Conservation (phyloP, 2,888 invertebrate genomes). For the Leucophenga maculata region DNA sequence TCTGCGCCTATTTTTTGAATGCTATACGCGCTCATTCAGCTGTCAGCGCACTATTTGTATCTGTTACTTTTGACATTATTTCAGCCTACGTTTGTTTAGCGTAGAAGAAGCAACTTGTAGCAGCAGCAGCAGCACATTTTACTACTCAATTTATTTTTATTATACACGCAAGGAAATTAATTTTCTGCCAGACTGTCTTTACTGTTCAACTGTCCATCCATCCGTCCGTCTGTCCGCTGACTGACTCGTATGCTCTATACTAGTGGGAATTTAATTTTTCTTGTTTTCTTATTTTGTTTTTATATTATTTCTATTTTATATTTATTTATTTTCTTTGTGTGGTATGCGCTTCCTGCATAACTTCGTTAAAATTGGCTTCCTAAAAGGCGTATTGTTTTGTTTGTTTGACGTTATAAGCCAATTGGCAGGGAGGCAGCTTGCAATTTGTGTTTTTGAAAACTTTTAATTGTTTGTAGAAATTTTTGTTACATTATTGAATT, state of each 20-base stretch:
- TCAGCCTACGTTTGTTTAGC: not conserved
- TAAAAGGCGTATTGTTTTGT: not conserved
- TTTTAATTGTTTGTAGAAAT: no score
- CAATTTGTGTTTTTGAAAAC: no score
- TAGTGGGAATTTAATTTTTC: no score
- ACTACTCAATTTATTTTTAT: slow-evolving; percentile 23
- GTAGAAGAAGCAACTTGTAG: not conserved
- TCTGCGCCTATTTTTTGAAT: not conserved
- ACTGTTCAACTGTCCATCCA: no score
- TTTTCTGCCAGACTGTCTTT: not conserved
- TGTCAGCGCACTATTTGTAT: slow-evolving; percentile 13
- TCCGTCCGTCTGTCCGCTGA: no score
- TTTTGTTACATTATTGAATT: no score
- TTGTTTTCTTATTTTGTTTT: no score
- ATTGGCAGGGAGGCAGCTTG: no score
- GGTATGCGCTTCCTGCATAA: no score
- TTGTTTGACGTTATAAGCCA: not conserved
- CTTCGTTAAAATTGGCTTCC: slow-evolving; percentile 6
- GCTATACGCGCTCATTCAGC: slow-evolving; percentile 26
- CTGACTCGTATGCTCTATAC: no score
- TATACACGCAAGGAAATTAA: slow-evolving; percentile 4
- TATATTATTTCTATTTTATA: no score
- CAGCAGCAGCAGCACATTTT: not conserved
- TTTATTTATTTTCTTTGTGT: no score
- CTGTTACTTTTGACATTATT: slow-evolving; percentile 17